Percentiles rank a stretch among this genome's conserved stretches.
Conservation (phyloP, 2,797 vertebrate genomes). For the Pseudochirops cupreus region DNA sequence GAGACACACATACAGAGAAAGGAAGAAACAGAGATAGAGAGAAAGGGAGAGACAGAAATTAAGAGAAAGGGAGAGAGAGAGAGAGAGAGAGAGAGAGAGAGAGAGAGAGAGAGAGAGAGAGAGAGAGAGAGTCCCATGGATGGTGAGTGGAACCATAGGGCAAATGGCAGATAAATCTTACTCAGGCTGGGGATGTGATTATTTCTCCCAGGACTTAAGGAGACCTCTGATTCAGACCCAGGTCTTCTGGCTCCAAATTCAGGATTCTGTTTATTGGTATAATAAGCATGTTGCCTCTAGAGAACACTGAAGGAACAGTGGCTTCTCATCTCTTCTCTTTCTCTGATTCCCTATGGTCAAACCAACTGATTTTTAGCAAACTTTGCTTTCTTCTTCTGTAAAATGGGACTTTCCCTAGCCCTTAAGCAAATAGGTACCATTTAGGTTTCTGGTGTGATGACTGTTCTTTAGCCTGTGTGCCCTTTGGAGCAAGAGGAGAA, state of each 20-base stretch:
- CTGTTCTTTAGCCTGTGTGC: not conserved
- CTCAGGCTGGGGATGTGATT: not conserved
- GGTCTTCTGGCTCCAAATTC: not conserved
- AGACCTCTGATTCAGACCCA: not conserved
- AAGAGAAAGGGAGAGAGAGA: too few relatives aligned
- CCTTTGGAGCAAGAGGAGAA: not conserved
- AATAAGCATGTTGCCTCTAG: not conserved
- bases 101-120: too few relatives aligned
- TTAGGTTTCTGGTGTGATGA: not conserved
- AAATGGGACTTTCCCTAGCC: not conserved
- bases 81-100: too few relatives aligned
- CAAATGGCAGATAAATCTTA: not conserved
- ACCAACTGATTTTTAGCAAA: not conserved
- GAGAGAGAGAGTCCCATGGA: not conserved
- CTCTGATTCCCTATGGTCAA: not conserved
- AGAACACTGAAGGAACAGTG: not conserved
- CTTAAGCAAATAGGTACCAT: not conserved
- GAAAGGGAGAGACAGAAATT: too few relatives aligned
- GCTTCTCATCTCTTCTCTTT: not conserved
- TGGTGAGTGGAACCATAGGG: not conserved
- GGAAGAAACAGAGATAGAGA: accelerated
- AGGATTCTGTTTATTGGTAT: not conserved
- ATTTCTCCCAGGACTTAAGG: not conserved
- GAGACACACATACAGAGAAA: too few relatives aligned
- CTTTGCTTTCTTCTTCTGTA: not conserved